phyloP scores from a whole-genome alignment of 2,113 vertebrate genomes.

The Meriones unguiculatus region DNA sequence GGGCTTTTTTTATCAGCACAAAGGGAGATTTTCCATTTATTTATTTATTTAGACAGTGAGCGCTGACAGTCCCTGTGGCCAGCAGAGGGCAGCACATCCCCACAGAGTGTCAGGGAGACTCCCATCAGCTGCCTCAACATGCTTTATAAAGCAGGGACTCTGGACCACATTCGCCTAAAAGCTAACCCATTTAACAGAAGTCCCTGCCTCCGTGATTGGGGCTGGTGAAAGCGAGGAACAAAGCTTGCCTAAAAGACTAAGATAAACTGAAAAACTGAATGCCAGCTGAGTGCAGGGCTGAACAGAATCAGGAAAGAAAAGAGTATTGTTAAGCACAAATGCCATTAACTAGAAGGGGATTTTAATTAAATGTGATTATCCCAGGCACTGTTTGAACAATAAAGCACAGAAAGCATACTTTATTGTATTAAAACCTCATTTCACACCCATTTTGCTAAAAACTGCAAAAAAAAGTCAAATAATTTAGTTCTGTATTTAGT shows the following conservation, averaged over 20 bases:
- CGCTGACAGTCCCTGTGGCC: constrained; percentile 73
- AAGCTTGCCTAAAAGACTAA: neutral
- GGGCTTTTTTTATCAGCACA: neutral
- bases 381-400: neutral
- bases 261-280: constrained; percentile 3
- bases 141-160: neutral
- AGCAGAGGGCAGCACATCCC: constrained; percentile 87
- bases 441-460: constrained; percentile 52
- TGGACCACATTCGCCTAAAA: neutral
- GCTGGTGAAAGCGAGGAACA: neutral
- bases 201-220: neutral
- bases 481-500: neutral
- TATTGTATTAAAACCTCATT: neutral
- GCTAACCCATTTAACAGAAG: neutral
- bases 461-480: constrained; percentile 51
- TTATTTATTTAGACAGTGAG: neutral
- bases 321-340: neutral
- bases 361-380: constrained; percentile 50
- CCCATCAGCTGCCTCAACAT: accelerated
- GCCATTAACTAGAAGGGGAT: neutral
- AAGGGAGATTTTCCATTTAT: neutral
- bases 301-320: neutral
- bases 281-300: neutral
- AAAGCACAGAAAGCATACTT: constrained; percentile 1
- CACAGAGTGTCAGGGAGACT: constrained; percentile 31